These are phyloP conservation scores for Drosophila heteroneura DNA, from an alignment of 2,888 invertebrate genomes.

Conservation along the genomic window DNA sequence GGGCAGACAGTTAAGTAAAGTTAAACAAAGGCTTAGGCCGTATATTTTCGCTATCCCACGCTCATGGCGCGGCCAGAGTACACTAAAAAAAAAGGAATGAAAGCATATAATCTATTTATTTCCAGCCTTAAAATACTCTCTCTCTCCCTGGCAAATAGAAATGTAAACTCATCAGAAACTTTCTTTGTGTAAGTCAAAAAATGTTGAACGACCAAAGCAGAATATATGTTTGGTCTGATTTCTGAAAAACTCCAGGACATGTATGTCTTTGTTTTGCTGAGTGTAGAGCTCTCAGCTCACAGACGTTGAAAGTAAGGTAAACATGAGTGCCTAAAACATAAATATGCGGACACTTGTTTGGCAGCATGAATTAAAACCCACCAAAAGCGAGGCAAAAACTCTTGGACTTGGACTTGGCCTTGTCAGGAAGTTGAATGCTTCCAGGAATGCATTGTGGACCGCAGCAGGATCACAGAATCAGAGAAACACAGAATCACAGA, in stretches of 20 bases:
- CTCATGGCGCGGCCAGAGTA: conserved; percentile 14
- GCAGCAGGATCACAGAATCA: conserved; percentile 14
- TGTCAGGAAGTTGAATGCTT: conserved; percentile 15
- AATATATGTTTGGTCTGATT: not conserved
- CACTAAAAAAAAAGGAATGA: not conserved
- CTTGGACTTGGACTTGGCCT: conserved; percentile 25
- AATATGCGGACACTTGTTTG: conserved; percentile 40
- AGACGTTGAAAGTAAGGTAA: not conserved
- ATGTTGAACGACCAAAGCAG: not conserved
- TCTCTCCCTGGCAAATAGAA: not conserved
- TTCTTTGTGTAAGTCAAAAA: not conserved
- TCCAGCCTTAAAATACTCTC: not conserved
- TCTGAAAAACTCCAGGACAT: not conserved
- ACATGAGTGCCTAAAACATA: conserved; percentile 4
- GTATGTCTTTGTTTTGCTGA: not conserved
- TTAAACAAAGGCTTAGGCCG: conserved; percentile 56
- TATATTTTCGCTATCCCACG: conserved; percentile 48
- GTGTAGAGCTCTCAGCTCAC: not conserved
- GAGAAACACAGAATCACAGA: not conserved
- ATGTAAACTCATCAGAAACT: not conserved
- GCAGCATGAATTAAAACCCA: conserved; percentile 50
- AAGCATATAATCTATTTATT: not conserved
- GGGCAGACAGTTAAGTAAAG: conserved; percentile 62
- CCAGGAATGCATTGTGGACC: conserved; percentile 42
- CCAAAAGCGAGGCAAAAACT: not conserved